Conservation (phyloP, 2,888 invertebrate genomes). For the Rapana venosa region DNA sequence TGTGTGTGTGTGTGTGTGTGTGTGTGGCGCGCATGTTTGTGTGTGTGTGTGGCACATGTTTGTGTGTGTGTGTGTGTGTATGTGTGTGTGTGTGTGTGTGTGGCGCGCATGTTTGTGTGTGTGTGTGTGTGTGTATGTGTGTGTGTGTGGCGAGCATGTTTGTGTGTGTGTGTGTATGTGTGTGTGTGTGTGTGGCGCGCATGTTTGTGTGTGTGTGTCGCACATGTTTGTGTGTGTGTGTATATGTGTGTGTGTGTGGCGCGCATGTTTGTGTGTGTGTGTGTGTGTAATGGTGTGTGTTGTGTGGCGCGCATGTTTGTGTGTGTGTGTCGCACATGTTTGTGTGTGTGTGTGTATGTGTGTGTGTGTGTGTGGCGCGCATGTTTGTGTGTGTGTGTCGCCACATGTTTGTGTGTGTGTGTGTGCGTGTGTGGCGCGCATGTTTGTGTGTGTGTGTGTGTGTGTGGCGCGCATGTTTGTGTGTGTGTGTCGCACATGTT, state of each 20-base stretch:
- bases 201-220: constrained; percentile 22
- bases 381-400: too few species aligned
- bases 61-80: too few species aligned
- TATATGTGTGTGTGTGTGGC: constrained; percentile 6
- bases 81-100: too few species aligned
- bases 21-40: too few species aligned
- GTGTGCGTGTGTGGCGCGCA: background rate
- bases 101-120: too few species aligned
- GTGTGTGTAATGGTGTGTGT: constrained; percentile 13
- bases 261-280: background rate
- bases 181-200: constrained; percentile 16
- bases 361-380: background rate
- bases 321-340: constrained; percentile 12
- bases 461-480: too few species aligned
- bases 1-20: too few species aligned
- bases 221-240: background rate
- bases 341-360: constrained; percentile 12
- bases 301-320: background rate
- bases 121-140: too few species aligned
- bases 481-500: too few species aligned
- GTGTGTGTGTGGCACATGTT: too few species aligned
- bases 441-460: too few species aligned
- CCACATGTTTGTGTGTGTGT: background rate
- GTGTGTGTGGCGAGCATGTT: too few species aligned
- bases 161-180: constrained; percentile 1